Conservation (phyloP, 2,113 vertebrate genomes). For the Rhynchomys soricoides region DNA sequence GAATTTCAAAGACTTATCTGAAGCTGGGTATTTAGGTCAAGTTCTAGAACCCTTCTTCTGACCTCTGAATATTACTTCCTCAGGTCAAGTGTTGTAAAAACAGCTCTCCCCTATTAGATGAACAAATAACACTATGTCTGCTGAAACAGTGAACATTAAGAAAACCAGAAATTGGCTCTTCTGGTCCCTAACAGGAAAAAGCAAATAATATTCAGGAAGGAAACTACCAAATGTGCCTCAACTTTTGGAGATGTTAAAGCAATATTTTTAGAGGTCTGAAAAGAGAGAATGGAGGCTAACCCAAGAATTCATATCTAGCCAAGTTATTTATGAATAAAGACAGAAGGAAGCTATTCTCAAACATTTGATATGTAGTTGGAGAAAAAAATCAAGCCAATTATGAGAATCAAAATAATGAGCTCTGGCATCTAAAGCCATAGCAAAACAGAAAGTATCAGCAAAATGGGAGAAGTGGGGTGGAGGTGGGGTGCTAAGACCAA, state of each 20-base stretch:
- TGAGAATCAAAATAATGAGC: neutral
- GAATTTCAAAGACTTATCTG: neutral
- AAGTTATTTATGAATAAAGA: slow-evolving; percentile 50
- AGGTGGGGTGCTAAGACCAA: neutral
- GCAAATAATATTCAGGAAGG: neutral
- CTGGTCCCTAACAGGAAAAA: neutral
- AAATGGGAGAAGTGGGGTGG: neutral
- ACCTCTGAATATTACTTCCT: neutral
- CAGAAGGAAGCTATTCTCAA: slow-evolving; percentile 37
- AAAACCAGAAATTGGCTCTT: neutral
- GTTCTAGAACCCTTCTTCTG: neutral
- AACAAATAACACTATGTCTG: neutral
- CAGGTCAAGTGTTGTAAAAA: slow-evolving; percentile 43
- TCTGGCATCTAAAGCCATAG: neutral
- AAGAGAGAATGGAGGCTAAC: slow-evolving; percentile 4
- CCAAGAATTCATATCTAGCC: slow-evolving; percentile 1
- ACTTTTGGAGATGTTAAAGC: neutral
- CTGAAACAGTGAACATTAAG: neutral
- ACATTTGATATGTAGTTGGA: neutral
- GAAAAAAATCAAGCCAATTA: neutral
- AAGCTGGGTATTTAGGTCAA: neutral
- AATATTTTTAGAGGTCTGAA: slow-evolving; percentile 15
- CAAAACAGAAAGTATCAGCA: neutral
- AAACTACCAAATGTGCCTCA: slow-evolving; percentile 29
- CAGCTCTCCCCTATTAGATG: neutral